Evolutionary conservation across 2,888 invertebrate genomes (phyloP).

Genomic region (Aproaerema taeniolella): DNA sequence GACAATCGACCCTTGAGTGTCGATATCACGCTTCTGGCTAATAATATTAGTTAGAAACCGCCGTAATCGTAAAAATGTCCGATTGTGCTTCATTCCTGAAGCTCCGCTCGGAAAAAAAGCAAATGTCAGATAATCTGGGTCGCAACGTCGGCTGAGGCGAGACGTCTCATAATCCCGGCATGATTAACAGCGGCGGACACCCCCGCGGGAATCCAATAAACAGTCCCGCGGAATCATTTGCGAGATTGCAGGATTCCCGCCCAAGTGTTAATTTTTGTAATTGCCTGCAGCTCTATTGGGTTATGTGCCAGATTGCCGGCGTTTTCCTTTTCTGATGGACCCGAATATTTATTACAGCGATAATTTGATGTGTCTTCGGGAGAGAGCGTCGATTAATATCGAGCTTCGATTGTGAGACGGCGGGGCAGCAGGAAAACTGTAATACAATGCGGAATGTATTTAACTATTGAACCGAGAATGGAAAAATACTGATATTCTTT

Average conservation of each 20-base stretch:
- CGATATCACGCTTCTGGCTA: too few relatives aligned
- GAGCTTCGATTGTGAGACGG: neutral
- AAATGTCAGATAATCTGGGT: too few relatives aligned
- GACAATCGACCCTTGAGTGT: too few relatives aligned
- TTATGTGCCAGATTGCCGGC: conserved; percentile 10
- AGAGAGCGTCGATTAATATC: neutral
- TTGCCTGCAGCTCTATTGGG: conserved; percentile 28
- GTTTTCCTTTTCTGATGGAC: conserved; percentile 1
- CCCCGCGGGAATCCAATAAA: conserved; percentile 42
- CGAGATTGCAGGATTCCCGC: conserved; percentile 25
- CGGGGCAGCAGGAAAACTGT: too few relatives aligned
- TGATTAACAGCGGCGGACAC: conserved; percentile 40
- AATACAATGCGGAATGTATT: too few relatives aligned
- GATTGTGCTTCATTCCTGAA: too few relatives aligned
- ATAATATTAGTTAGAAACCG: too few relatives aligned
- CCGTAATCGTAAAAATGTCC: neutral
- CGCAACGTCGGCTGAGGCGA: neutral
- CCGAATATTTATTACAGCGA: conserved; percentile 5
- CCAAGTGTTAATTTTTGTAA: conserved; percentile 57
- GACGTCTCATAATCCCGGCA: conserved; percentile 26
- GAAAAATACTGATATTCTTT: too few relatives aligned
- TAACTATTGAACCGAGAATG: too few relatives aligned
- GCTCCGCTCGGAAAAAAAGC: too few relatives aligned
- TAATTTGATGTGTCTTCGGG: conserved; percentile 5
- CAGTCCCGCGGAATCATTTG: conserved; percentile 46